Conservation (phyloP, 2,888 invertebrate genomes). For the Isotomurus palustris region DNA sequence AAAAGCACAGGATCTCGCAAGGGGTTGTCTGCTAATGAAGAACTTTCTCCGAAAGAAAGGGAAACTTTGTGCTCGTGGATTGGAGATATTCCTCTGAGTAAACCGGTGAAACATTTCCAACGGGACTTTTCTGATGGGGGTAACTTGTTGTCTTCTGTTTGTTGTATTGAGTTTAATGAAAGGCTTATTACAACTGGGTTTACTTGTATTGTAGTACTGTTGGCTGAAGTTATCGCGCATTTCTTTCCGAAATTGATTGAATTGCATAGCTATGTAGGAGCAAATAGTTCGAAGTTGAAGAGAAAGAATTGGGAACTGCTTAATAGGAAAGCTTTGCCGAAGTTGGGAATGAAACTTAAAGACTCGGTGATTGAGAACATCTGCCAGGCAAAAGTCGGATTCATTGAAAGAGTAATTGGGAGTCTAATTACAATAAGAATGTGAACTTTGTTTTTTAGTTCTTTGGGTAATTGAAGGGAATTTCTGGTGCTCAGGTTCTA, state of each 20-base stretch:
- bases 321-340: conserved; percentile 32
- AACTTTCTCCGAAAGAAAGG: no score
- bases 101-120: conserved; percentile 34
- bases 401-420: conserved; percentile 24
- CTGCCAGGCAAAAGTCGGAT: conserved; percentile 21
- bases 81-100: conserved; percentile 33
- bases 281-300: conserved; percentile 28
- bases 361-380: conserved; percentile 23
- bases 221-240: conserved; percentile 32
- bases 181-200: neutral
- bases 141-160: neutral
- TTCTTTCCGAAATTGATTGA: conserved; percentile 37
- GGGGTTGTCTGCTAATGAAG: no score
- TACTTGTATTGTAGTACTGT: conserved; percentile 14
- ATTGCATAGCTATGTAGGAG: conserved; percentile 37
- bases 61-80: no score
- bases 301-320: conserved; percentile 36
- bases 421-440: no score
- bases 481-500: conserved; percentile 3
- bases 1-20: no score
- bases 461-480: neutral
- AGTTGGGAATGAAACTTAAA: conserved; percentile 18
- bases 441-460: neutral
- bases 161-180: neutral
- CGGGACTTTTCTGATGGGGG: conserved; percentile 44